Evolutionary conservation across 2,113 vertebrate species (phyloP).

Genomic region (Laterallus jamaicensis): DNA sequence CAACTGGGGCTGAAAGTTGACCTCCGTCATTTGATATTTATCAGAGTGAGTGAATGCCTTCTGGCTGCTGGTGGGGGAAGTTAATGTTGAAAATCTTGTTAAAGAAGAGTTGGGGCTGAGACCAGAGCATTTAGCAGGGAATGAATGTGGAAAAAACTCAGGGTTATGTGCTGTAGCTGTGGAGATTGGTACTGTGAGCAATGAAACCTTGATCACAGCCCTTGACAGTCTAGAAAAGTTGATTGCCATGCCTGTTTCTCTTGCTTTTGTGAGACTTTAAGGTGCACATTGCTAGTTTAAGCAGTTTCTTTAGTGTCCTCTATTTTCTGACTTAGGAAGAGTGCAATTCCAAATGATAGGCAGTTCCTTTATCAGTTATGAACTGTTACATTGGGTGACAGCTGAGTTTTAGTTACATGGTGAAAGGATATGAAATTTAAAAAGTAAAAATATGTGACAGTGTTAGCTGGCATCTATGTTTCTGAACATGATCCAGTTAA

Average conservation of each 20-base stretch:
- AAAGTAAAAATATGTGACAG: background rate
- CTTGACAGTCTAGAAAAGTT: background rate
- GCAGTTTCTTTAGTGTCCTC: background rate
- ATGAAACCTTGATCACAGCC: background rate
- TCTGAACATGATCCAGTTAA: background rate
- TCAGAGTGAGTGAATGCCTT: background rate
- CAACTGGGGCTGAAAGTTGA: background rate
- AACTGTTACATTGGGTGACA: background rate
- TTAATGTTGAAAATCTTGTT: background rate
- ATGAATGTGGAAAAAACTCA: background rate
- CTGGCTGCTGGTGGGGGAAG: background rate
- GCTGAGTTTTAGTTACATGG: background rate
- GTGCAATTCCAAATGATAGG: background rate
- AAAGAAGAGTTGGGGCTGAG: background rate
- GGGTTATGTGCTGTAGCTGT: background rate
- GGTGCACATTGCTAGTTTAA: background rate
- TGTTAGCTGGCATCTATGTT: background rate
- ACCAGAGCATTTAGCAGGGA: background rate
- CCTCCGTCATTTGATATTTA: background rate
- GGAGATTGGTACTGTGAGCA: background rate
- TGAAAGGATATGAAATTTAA: background rate
- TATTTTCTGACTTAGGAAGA: background rate
- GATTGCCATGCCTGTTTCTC: background rate
- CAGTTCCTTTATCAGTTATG: background rate
- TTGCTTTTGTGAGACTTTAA: background rate